phyloP scores from a whole-genome alignment of 2,888 invertebrate genomes.

The Ptychoptera albimana region DNA sequence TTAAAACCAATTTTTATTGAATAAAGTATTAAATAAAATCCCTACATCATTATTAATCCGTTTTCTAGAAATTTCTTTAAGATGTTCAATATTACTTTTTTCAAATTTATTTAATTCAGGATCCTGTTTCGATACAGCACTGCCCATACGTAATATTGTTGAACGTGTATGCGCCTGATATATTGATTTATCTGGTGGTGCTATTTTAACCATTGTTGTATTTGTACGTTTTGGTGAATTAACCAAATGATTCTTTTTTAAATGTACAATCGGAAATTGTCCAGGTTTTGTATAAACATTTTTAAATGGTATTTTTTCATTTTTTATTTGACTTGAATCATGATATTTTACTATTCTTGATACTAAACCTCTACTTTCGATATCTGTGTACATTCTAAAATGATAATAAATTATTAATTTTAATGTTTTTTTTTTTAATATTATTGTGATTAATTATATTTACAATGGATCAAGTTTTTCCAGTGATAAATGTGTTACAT shows the following conservation, averaged over 20 bases:
- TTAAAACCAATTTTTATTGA: too few species aligned
- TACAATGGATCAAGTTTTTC: too few species aligned
- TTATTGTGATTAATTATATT: too few species aligned
- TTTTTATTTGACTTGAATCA: constrained; percentile 13
- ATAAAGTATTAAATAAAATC: constrained; percentile 3
- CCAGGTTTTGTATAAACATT: constrained; percentile 20
- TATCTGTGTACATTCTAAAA: constrained; percentile 28
- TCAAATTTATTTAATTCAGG: constrained; percentile 16
- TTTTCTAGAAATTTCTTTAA: constrained; percentile 39
- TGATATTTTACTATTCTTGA: constrained; percentile 35
- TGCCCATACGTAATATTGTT: constrained; percentile 22
- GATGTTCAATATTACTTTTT: constrained; percentile 36
- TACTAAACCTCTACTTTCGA: constrained; percentile 34
- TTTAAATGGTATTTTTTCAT: too few species aligned
- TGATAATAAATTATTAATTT: too few species aligned
- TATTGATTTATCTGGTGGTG: constrained; percentile 21
- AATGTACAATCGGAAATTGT: constrained; percentile 34
- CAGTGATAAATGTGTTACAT: too few species aligned
- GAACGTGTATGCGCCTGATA: constrained; percentile 25
- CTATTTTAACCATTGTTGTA: constrained; percentile 22
- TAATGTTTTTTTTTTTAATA: too few species aligned
- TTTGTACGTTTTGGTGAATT: constrained; percentile 5
- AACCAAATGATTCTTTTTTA: constrained; percentile 16
- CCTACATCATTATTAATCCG: constrained; percentile 34
- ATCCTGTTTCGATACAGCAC: constrained; percentile 14